Evolutionary conservation across 2,888 invertebrate genomes (phyloP), one percentile per base, ranked within the genome.

Genomic region (Maniola hyperantus): DNA sequence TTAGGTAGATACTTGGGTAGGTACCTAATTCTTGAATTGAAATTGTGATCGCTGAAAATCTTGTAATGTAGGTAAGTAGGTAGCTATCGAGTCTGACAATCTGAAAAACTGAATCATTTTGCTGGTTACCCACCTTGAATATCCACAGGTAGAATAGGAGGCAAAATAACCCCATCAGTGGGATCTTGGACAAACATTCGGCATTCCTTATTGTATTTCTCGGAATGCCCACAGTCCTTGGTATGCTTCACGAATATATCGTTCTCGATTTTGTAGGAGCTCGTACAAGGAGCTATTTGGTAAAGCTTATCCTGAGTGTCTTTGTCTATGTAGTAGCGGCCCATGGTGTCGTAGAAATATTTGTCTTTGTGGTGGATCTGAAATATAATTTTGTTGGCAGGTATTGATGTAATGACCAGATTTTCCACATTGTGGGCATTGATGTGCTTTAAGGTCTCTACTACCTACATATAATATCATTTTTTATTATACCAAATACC

Each of bases 191-290:
- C 70, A 6, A 71, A 67, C 76, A 79, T 70, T 11, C 67, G 72
- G 68, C 89, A 89, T 0, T 77, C 44, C 0, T 72, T 68, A 11
- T 77, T 80, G 0, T 66, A 20, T 4, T 2, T 60, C 13, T 80
- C 79, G 0, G 83, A 79, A 55, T 87, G 87, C 0, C 85, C 85
- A 57, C 87, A 86, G 69, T 88, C 86, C 11, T 76, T 67, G 0
- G 79, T 77, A 6, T 67, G 59, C 5, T 89, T 75, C 0, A 82
- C 73, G 6, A 76, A 70, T 8, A 82, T 64, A 0, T 80, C 78
- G 1, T 80, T 75, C 1, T 73, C 71, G 5, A 89, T 66, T 1
- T 77, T 78, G 72, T 85, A 88, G 1, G 78, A 68, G 68, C 86
- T 88, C 0, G 83, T 78, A 74, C 90, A 91, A 0, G 81, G 69